Base-by-base conservation (phyloP, 2,888 invertebrate genomes). In the Lepidocyrtoides sp. region DNA sequence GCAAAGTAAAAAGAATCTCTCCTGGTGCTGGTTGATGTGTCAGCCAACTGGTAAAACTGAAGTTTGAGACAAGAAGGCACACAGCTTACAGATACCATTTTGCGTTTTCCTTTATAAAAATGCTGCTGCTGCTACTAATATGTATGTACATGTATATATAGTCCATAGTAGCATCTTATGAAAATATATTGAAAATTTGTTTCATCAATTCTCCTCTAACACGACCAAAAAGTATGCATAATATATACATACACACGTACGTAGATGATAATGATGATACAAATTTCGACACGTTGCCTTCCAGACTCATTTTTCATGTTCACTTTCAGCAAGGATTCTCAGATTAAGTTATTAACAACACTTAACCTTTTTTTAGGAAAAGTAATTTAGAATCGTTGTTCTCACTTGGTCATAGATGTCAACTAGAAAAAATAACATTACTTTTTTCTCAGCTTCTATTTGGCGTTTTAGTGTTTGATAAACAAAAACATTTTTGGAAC, bases 351-450 rank as follows among this genome's bases (percentile, higher is more conserved):
- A 41, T 41, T 7, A 36, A 41, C 48, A 8, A 5, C 26, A 69
- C 51, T 66, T 66, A 69, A 69, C 83, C 36, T 26, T 82, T 69
- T 85, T 48, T 26, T 48, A 7, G 14, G 36, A 85, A 85, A 66
- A 79, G 66, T 54, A 44, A 88, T 88, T 88, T 81, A 36, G 69
- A 81, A 48, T 44, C 12, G 29, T 54, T 79, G 51, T 81, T 29
- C 77, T 29, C 51, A 66, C 77, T 63, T 87, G 79, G 79, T 87
- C 44, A 77, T 44, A 14, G 41, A 36, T 79, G 87, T 63, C 79
- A 66, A 48, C 60, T 48, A 26, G 12, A 54, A 17, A 3, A 5
- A n/a, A n/a, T n/a, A n/a, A n/a, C n/a, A n/a, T n/a, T n/a, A n/a
- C n/a, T n/a, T n/a, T n/a, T n/a, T n/a, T n/a, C n/a, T n/a, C n/a